phyloP scores from a whole-genome alignment of 1,140 invertebrate species.

The Nymphalis io region DNA sequence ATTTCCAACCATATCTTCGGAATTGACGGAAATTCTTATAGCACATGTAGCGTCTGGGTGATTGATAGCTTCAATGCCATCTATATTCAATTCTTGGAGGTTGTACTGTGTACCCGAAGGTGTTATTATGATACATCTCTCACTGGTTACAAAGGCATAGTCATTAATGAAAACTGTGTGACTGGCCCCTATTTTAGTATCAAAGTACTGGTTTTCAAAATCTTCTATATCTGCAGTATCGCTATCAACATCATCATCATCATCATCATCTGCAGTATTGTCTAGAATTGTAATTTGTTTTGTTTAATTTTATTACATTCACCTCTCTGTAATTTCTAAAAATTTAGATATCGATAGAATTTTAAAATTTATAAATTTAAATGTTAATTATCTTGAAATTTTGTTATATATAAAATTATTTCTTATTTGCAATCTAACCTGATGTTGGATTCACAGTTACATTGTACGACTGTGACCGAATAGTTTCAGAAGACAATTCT shows the following conservation, averaged over 20 bases:
- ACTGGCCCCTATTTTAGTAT: conserved; percentile 41
- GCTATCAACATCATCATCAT: too few species aligned
- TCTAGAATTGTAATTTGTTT: conserved; percentile 6
- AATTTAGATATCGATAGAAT: background rate
- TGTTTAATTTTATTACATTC: background rate
- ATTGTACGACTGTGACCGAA: conserved; percentile 30
- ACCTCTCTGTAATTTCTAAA: background rate
- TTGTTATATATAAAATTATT: too few species aligned
- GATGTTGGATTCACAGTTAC: conserved; percentile 35
- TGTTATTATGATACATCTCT: conserved; percentile 47
- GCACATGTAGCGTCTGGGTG: conserved; percentile 43
- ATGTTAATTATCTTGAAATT: background rate
- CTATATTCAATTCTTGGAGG: conserved; percentile 39
- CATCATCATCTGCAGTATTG: background rate
- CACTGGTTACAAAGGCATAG: conserved; percentile 29
- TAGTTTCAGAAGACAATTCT: conserved; percentile 8
- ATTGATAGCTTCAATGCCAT: conserved; percentile 39
- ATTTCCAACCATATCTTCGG: conserved; percentile 47
- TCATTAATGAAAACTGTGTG: conserved; percentile 44
- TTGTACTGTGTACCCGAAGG: conserved; percentile 41
- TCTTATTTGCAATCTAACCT: conserved; percentile 38
- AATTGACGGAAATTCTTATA: conserved; percentile 40
- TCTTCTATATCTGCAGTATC: conserved; percentile 31
- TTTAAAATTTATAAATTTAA: background rate
- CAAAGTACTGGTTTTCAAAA: conserved; percentile 35